Evolutionary conservation across 2,888 invertebrate genomes (phyloP).

Genomic region (Empis livida): DNA sequence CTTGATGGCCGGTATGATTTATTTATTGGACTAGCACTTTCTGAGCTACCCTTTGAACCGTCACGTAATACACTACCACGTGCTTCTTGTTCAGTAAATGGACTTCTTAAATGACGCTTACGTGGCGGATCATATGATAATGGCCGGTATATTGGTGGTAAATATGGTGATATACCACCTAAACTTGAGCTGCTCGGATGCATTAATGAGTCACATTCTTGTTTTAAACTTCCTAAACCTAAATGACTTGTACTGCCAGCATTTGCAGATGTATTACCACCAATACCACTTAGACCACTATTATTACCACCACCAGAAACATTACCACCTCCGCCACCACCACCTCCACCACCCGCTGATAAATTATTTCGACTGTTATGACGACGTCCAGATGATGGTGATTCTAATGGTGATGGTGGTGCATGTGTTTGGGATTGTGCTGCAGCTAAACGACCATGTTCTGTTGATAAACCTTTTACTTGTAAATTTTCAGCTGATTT

Average conservation of each 20-base stretch:
- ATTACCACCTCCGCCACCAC: conserved; percentile 14
- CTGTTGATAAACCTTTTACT: conserved; percentile 66
- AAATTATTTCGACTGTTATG: conserved; percentile 32
- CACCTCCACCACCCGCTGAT: conserved; percentile 28
- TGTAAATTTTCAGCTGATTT: conserved; percentile 85
- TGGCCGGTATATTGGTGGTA: conserved; percentile 36
- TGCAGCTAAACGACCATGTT: conserved; percentile 44
- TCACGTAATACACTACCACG: conserved; percentile 56
- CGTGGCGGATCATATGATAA: conserved; percentile 36
- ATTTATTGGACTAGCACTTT: conserved; percentile 38
- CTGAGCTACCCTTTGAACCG: conserved; percentile 36
- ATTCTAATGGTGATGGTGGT: conserved; percentile 30
- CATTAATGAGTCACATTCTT: conserved; percentile 36
- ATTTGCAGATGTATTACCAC: conserved; percentile 19
- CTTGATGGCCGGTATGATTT: conserved; percentile 36
- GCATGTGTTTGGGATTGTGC: conserved; percentile 34
- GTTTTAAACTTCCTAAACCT: conserved; percentile 29
- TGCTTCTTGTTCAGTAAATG: conserved; percentile 36
- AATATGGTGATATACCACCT: conserved; percentile 32
- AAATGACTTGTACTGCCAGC: conserved; percentile 10
- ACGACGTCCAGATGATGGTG: conserved; percentile 34
- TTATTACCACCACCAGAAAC: conserved; percentile 25
- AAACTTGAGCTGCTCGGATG: conserved; percentile 29
- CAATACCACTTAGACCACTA: conserved; percentile 12
- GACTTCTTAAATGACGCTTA: conserved; percentile 45